phyloP scores from a whole-genome alignment of 2,797 vertebrate species.

The Tragopan temminckii region DNA sequence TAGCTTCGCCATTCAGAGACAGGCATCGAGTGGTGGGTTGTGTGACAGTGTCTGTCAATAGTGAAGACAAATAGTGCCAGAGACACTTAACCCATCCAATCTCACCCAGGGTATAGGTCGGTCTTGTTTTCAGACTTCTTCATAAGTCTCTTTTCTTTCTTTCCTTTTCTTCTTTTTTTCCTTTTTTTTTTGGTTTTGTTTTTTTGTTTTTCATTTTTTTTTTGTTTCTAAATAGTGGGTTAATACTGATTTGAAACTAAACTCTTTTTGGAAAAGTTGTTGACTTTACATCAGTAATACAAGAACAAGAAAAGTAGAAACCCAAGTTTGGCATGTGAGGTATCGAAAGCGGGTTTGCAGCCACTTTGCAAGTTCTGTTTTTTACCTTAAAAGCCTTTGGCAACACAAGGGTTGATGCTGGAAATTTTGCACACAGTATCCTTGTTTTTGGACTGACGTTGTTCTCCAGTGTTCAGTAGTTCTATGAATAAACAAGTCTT shows the following conservation, averaged over 20 bases:
- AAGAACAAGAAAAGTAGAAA: constrained; percentile 81
- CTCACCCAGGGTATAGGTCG: constrained; percentile 91
- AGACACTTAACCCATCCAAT: constrained; percentile 90
- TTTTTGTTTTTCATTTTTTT: constrained; percentile 54
- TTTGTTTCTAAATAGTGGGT: constrained; percentile 83
- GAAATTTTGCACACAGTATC: constrained; percentile 43
- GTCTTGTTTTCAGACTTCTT: constrained; percentile 89
- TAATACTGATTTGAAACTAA: constrained; percentile 86
- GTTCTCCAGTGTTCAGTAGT: constrained; percentile 45
- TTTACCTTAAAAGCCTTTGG: constrained; percentile 65
- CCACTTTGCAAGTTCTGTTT: constrained; percentile 82
- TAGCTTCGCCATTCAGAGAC: constrained; percentile 90
- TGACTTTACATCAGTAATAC: constrained; percentile 79
- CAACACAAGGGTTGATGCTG: constrained; percentile 44
- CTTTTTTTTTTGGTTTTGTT: background rate
- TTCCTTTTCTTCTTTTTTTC: constrained; percentile 44
- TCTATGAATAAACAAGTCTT: constrained; percentile 37
- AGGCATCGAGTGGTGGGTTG: constrained; percentile 90
- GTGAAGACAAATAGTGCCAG: constrained; percentile 91
- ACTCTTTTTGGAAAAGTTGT: constrained; percentile 82
- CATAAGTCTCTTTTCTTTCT: constrained; percentile 83
- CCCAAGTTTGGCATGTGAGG: constrained; percentile 82
- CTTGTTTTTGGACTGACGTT: constrained; percentile 64
- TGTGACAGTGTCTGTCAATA: constrained; percentile 90
- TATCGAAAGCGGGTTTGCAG: constrained; percentile 85